These are phyloP conservation scores for Phoebastria nigripes DNA, from an alignment of 2,797 vertebrate species.

Conservation along the genomic window DNA sequence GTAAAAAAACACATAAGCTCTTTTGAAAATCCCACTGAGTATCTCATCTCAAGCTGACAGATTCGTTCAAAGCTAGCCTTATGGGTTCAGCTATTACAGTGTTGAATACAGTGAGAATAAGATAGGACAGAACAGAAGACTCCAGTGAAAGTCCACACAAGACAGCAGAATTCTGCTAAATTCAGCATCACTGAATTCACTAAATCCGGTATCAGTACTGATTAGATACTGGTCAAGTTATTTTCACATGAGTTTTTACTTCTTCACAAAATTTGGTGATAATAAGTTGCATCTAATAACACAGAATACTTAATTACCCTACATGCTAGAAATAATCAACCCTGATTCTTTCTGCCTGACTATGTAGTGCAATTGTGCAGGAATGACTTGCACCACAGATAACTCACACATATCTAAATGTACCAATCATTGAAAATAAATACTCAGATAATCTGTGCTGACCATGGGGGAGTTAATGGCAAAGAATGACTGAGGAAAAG, in stretches of 20 bases:
- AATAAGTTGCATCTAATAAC: not conserved
- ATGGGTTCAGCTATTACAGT: not conserved
- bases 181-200: not conserved
- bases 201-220: not conserved
- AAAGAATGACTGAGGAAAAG: not conserved
- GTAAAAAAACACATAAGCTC: constrained; percentile 37
- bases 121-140: not conserved
- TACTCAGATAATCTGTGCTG: not conserved
- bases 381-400: not conserved
- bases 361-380: not conserved
- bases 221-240: not conserved
- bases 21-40: constrained; percentile 20
- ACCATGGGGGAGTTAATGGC: not conserved
- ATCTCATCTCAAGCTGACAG: constrained; percentile 16
- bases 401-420: not conserved
- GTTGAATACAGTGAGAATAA: not conserved
- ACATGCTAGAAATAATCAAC: not conserved
- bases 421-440: not conserved
- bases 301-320: not conserved
- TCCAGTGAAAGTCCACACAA: not conserved
- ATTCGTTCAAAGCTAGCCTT: constrained; percentile 1
- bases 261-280: not conserved
- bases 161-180: not conserved
- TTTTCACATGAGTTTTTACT: not conserved
- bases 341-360: not conserved